Evolutionary conservation across 2,113 vertebrate species (phyloP), one percentile per base, ranked within the genome.

Genomic region (Aptenodytes forsteri): DNA sequence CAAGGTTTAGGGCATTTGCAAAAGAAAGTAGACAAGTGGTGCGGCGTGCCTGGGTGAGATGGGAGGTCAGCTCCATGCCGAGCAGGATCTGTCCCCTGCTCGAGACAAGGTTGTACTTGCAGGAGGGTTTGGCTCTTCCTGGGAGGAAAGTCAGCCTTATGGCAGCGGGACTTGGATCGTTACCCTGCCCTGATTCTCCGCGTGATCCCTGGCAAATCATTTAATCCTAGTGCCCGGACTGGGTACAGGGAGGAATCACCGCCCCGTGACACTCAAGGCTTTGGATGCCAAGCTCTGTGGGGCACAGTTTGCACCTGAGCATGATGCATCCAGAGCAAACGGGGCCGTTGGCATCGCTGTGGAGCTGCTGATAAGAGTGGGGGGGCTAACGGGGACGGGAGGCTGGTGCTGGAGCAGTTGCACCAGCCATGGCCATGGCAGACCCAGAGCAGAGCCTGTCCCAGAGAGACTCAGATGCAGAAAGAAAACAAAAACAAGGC

Each of bases 1-100:
- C 83, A 97, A 95, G 87, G 93, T 97, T 95, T 91, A 87, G 91
- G 93, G 77, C 56, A 92, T 81, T 56, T 89, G 91, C 58, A 82
- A 75, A 66, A 78, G 72, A 44, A 72, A 89, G 61, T 84, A 95
- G 94, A 92, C 77, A 95, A 96, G 73, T 32, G 84, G 64, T 58
- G 81, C 7, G 6, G 87, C 3, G 7, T 10, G 87, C 72, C 69
- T 26, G 19, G 83, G 58, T 56, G 65, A 25, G 78, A 78, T 29
- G 69, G 56, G 66, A 87, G 73, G 86, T 81, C 61, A 61, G 80
- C 88, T 69, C 30, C 0, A 2, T 3, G 6, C 47, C 2, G 3
- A 54, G 78, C 83, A 73, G 81, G 73, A 67, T 91, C 52, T 65
- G 83, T 3, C 55, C 78, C 65, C 30, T 55, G 34, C 83, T 78